These are phyloP conservation scores for Eristalis pertinax DNA, from an alignment of 2,888 invertebrate species.

Conservation along the genomic window DNA sequence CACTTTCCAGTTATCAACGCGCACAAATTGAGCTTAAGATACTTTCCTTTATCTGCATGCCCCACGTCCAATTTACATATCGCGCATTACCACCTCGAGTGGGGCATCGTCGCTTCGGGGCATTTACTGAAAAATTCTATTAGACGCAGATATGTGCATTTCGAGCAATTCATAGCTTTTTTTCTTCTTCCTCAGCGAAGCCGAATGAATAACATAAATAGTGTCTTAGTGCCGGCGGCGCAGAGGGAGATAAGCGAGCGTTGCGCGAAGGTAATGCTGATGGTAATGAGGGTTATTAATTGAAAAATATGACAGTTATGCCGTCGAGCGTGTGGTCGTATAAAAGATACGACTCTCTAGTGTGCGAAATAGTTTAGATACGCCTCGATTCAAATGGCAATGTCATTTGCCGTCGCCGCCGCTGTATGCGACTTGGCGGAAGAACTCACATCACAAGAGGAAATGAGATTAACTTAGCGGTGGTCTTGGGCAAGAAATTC, in stretches of 20 bases:
- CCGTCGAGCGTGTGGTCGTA: neutral
- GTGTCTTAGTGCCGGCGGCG: neutral
- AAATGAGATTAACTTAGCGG: too few species aligned
- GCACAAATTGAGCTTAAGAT: constrained; percentile 38
- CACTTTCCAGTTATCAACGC: constrained; percentile 24
- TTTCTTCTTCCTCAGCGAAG: neutral
- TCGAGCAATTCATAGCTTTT: neutral
- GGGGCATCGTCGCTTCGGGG: neutral
- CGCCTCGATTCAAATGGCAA: neutral
- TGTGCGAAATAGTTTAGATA: neutral
- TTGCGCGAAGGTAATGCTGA: neutral
- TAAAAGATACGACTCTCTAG: neutral
- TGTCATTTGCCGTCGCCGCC: neutral
- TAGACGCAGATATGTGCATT: neutral
- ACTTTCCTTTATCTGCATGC: constrained; percentile 23
- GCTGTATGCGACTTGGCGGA: too few species aligned
- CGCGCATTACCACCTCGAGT: neutral
- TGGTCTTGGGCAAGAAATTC: too few species aligned
- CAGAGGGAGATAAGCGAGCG: neutral
- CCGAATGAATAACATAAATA: neutral
- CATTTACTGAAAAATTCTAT: neutral
- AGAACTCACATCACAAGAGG: too few species aligned
- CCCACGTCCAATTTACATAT: neutral
- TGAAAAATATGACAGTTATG: neutral
- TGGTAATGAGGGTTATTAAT: neutral